Evolutionary conservation across 2,113 vertebrate species (phyloP), one percentile per base, ranked within the genome.

Genomic region (Periophthalmodon schlosseri): DNA sequence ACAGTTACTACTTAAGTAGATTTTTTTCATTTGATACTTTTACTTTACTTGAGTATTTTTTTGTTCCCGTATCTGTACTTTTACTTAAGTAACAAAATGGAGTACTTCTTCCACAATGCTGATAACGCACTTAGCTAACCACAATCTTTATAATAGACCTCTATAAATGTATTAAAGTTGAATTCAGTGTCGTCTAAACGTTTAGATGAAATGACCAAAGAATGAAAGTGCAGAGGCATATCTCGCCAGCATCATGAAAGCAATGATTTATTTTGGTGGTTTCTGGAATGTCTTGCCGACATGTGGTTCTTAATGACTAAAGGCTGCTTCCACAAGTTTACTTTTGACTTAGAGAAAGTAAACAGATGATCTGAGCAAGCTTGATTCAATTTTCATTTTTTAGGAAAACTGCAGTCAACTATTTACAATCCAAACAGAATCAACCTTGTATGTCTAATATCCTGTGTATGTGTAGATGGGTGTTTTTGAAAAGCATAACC

Each of bases 231-330:
- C 33, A n/a, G 63, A n/a, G 63, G 63, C 63, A 39, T 36, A 63
- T 60, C 23, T 0, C 12, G 57, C 23, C 57, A 60, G 12, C 57
- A 60, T 34, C 33, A 39, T 65, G 33, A 39, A 36, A 39, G 63
- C 33, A n/a, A 14, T 65, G 63, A 65, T 65, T 65, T 39, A 18
- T 34, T 34, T 34, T 15, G 4, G 16, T n/a, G 63, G 34, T 65
- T 44, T 44, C 34, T 65, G 63, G 63, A 65, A 36, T 65, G 63
- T 20, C 15, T 65, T 21, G 63, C 63, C 10, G 63, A 65, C 63
- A 65, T 65, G 63, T 65, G 63, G 63, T 39, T 39, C 63, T 39
- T 65, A 65, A 65, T 65, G 63, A 65, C 63, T 65, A 65, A 65
- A 65, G 63, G 63, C 63, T 65, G 63, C 63, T 39, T 65, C 63